phyloP scores from a whole-genome alignment of 2,888 invertebrate species.

The Cyaniris semiargus region DNA sequence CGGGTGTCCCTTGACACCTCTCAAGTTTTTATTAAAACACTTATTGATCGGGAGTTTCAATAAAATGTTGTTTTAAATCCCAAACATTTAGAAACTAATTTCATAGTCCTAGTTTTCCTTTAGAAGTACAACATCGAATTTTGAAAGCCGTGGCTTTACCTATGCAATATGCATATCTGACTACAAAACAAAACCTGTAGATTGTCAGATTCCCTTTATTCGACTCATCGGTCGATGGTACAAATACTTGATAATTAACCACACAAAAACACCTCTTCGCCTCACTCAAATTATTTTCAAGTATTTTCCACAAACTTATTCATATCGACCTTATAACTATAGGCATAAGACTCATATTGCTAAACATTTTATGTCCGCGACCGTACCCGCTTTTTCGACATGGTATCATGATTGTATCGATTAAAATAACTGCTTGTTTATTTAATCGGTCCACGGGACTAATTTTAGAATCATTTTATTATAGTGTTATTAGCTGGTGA shows the following conservation, averaged over 20 bases:
- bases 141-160: too few relatives aligned
- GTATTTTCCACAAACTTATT: not conserved
- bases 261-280: not conserved
- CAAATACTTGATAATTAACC: constrained; percentile 1
- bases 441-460: constrained; percentile 21
- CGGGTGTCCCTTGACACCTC: too few relatives aligned
- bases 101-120: too few relatives aligned
- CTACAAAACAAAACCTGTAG: too few relatives aligned
- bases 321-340: not conserved
- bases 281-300: not conserved
- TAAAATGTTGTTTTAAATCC: too few relatives aligned
- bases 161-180: too few relatives aligned
- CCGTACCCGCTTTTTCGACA: not conserved
- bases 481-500: not conserved
- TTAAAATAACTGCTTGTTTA: constrained; percentile 26
- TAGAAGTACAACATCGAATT: too few relatives aligned
- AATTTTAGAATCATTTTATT: constrained; percentile 4
- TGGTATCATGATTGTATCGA: constrained; percentile 17
- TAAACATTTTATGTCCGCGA: not conserved
- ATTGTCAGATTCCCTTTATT: not conserved
- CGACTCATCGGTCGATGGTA: not conserved
- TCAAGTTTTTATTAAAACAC: too few relatives aligned
- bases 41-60: too few relatives aligned
- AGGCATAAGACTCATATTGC: not conserved
- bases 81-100: too few relatives aligned